Evolutionary conservation across 2,113 vertebrate species (phyloP).

Genomic region (Mesembrinibis cayennensis): DNA sequence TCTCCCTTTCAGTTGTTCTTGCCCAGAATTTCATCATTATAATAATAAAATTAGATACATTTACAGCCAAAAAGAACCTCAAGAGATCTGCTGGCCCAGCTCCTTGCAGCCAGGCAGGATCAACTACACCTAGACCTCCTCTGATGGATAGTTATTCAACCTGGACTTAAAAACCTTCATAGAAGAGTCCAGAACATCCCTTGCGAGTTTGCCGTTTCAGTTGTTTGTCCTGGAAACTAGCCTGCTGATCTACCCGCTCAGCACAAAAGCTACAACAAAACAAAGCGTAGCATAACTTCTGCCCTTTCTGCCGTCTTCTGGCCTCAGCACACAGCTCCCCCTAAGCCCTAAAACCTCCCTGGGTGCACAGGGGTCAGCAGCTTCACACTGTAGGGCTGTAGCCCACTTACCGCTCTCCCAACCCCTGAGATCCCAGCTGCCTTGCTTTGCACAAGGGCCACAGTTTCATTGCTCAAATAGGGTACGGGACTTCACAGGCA

Average conservation of each 20-base stretch:
- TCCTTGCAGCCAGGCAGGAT: background rate
- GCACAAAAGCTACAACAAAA: background rate
- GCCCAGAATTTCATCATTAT: background rate
- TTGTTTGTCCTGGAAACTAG: background rate
- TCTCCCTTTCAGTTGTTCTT: background rate
- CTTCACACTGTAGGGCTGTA: background rate
- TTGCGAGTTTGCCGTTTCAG: background rate
- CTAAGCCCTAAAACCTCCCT: background rate
- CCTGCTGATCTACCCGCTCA: background rate
- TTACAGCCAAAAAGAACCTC: background rate
- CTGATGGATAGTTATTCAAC: background rate
- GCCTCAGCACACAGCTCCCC: background rate
- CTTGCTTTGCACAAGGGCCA: background rate
- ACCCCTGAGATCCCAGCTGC: background rate
- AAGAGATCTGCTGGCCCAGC: background rate
- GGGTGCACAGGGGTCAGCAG: background rate
- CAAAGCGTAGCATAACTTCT: accelerated
- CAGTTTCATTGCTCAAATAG: background rate
- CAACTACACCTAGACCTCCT: background rate
- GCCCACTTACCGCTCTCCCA: background rate
- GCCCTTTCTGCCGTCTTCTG: background rate
- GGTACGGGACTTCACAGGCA: background rate
- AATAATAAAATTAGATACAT: background rate
- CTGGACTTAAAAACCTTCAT: background rate
- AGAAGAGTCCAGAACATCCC: background rate